Percentiles rank a stretch among this genome's conserved stretches.
Evolutionary conservation across 2,113 vertebrate species (phyloP).

Genomic region (Lampris megalopsis): DNA sequence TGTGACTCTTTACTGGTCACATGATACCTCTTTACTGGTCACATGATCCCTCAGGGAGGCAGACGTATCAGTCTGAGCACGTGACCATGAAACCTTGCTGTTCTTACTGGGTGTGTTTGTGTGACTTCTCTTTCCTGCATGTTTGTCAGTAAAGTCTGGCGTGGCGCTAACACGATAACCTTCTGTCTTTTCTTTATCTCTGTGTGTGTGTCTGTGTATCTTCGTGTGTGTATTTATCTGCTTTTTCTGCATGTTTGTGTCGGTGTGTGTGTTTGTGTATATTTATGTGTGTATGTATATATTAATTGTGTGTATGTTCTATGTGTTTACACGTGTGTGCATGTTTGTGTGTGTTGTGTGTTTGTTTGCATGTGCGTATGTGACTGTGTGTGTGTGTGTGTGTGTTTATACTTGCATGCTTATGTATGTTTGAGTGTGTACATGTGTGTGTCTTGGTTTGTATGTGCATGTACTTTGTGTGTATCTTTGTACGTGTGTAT

Average conservation of each 20-base stretch:
- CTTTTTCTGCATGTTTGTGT: neutral
- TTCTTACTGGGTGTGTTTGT: neutral
- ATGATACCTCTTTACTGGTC: too few relatives aligned
- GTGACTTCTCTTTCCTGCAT: constrained; percentile 14
- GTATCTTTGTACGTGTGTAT: constrained; percentile 28
- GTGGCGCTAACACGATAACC: constrained; percentile 21
- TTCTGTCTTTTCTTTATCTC: constrained; percentile 24
- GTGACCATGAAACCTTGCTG: too few relatives aligned
- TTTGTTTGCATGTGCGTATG: constrained; percentile 1
- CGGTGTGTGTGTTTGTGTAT: neutral
- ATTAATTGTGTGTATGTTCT: constrained; percentile 5
- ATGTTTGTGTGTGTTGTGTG: constrained; percentile 13
- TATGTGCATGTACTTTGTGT: neutral
- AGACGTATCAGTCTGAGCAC: too few relatives aligned
- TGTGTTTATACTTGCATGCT: neutral
- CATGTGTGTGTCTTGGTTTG: neutral
- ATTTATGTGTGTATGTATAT: neutral
- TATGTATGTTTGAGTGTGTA: constrained; percentile 10
- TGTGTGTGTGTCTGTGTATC: constrained; percentile 6
- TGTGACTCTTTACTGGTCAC: too few relatives aligned
- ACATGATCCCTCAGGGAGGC: too few relatives aligned
- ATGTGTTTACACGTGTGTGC: neutral
- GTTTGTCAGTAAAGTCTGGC: constrained; percentile 32
- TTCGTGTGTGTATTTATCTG: neutral
- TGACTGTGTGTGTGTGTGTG: neutral